Evolutionary conservation across 2,797 vertebrate genomes (phyloP), one percentile per base, ranked within the genome.

Genomic region (Hafferia zeledoni): DNA sequence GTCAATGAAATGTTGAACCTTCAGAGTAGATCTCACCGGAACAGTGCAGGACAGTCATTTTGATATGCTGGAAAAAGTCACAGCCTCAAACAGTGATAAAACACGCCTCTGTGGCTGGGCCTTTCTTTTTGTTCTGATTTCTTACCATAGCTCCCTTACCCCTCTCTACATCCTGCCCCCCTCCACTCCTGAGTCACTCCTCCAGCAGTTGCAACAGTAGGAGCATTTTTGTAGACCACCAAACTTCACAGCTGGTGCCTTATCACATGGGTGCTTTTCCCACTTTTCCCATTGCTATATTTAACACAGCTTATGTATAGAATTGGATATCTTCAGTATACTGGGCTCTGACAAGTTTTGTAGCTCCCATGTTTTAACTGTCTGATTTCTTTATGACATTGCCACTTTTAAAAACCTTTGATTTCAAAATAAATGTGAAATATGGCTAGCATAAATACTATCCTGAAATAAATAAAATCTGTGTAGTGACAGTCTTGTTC

Each of bases 361-460:
- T 86, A 79, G 59, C 69, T 92, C 72, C 61, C 12, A 27, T 43
- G 46, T 72, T 89, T 89, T 41, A 86, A 72, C 37, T 74, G 30
- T 39, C 55, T 60, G 72, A 25, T 67, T 87, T 88, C 46, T 81
- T 95, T 61, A 74, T 22, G 60, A 80, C 86, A 72, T 71, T 68
- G 18, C 64, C 33, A 20, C 50, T 74, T 90, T 10, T 16, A 81
- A 79, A 91, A 92, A 55, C 20, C 43, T 88, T 67, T 94, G 67
- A 81, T 85, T 89, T 87, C 35, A 85, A 89, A 95, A 87, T 57
- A 75, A 80, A 89, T 52, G 18, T 89, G 69, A 92, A 89, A 83
- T 55, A 72, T 19, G 25, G 23, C 43, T 23, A 2, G 30, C 53
- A 78, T 46, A 85, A 87, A 77, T 78, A 47, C 35, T 68, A 30